Evolutionary conservation across 30 jellyfish, hydroid and myxozoan genomes (phyloP).

Genomic region (Catostylus mosaicus): DNA sequence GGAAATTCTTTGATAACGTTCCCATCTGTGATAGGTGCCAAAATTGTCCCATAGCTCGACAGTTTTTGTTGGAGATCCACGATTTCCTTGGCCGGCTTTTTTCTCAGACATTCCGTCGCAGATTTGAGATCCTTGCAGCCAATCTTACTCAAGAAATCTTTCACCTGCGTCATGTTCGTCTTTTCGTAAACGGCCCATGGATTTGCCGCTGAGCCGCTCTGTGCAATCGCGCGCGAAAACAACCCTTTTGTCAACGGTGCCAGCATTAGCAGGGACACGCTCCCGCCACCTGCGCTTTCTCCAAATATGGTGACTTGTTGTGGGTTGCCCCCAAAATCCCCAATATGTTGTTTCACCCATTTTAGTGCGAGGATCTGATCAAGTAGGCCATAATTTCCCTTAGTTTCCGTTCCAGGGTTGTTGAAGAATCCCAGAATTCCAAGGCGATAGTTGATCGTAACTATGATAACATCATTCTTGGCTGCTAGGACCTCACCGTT

Average conservation of each 20-base stretch:
- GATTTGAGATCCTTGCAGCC: conserved; percentile 10
- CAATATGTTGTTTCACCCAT: conserved; percentile 52
- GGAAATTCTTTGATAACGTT: conserved; percentile 23
- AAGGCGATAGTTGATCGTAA: conserved; percentile 55
- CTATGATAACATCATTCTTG: conserved; percentile 30
- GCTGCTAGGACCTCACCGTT: conserved; percentile 35
- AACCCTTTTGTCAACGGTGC: conserved; percentile 53
- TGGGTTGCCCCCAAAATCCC: conserved; percentile 49
- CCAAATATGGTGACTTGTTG: conserved; percentile 51
- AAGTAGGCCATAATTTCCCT: conserved; percentile 58
- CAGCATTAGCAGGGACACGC: conserved; percentile 30
- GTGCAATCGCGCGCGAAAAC: conserved; percentile 46
- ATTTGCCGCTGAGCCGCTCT: conserved; percentile 31
- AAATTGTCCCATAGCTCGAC: not conserved
- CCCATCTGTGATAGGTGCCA: conserved; percentile 37
- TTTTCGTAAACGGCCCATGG: conserved; percentile 27
- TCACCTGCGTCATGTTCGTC: not conserved
- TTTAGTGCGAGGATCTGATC: conserved; percentile 53
- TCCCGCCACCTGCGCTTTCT: conserved; percentile 55
- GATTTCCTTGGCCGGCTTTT: not conserved
- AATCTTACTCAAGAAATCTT: not conserved
- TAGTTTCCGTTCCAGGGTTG: conserved; percentile 25
- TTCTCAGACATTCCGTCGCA: conserved; percentile 27
- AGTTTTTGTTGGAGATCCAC: not conserved
- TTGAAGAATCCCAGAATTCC: conserved; percentile 66